Conservation (phyloP, 1,140 invertebrate genomes). For the Daktulosphaira vitifoliae region DNA sequence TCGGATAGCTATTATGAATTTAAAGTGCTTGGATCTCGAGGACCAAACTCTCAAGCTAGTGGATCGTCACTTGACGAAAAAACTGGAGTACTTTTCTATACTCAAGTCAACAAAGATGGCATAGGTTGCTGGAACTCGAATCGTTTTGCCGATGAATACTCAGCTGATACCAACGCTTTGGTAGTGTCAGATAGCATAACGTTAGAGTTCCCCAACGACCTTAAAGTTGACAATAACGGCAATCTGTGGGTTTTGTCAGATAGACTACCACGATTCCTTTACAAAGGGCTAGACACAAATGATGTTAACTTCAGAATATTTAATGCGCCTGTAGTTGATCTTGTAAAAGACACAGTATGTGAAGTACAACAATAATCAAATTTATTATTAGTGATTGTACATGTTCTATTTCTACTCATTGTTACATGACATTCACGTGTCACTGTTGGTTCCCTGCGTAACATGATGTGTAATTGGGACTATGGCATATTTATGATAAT, state of each 20-base stretch:
- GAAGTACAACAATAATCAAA: conserved; percentile 44
- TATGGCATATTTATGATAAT: no score
- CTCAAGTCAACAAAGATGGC: conserved; percentile 62
- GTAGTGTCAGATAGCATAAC: conserved; percentile 64
- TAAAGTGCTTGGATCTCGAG: conserved; percentile 57
- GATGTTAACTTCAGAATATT: conserved; percentile 70
- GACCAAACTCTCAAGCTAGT: conserved; percentile 61
- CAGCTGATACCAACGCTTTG: conserved; percentile 45
- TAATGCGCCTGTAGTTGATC: conserved; percentile 53
- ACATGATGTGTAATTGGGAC: no score
- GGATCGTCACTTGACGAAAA: conserved; percentile 61
- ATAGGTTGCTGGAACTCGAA: conserved; percentile 65
- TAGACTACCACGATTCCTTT: conserved; percentile 64
- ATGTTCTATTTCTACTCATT: no score
- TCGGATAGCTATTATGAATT: conserved; percentile 54
- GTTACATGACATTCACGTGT: no score
- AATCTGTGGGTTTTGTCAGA: conserved; percentile 66
- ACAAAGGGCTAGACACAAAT: conserved; percentile 59
- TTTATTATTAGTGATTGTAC: no score
- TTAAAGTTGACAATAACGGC: conserved; percentile 60
- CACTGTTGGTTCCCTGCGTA: no score
- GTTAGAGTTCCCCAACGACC: conserved; percentile 65
- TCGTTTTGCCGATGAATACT: conserved; percentile 41
- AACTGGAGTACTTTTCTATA: conserved; percentile 64
- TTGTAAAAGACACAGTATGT: conserved; percentile 62